Evolutionary conservation across 1,140 invertebrate genomes (phyloP).

Genomic region (Drosophila parvula): DNA sequence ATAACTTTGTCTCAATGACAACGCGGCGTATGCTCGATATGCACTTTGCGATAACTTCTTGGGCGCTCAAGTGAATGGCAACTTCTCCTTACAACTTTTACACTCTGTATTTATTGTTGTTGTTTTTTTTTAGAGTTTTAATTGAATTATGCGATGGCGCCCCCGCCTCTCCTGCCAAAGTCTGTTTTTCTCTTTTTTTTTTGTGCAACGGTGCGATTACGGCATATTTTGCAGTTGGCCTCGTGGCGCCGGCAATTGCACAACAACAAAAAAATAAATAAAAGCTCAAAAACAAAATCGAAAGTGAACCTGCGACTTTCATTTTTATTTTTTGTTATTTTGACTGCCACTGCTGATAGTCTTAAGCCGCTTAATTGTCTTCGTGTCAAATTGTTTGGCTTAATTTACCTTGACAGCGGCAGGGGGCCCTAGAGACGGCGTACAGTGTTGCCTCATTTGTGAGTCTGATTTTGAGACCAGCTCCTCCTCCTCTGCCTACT

Average conservation of each 20-base stretch:
- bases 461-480: conserved; percentile 46
- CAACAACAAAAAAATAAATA: conserved; percentile 52
- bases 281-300: conserved; percentile 54
- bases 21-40: conserved; percentile 76
- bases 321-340: conserved; percentile 57
- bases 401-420: conserved; percentile 75
- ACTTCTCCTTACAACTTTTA: conserved; percentile 62
- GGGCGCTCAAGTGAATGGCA: conserved; percentile 60
- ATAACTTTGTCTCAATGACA: conserved; percentile 72
- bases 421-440: conserved; percentile 44
- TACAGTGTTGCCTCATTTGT: conserved; percentile 64
- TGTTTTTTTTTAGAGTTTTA: conserved; percentile 53
- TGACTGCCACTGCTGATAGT: conserved; percentile 50
- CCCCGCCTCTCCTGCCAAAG: conserved; percentile 17
- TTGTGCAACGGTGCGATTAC: conserved; percentile 65
- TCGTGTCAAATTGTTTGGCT: conserved; percentile 76
- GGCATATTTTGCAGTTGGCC: conserved; percentile 77
- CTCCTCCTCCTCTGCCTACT: background rate
- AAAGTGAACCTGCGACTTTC: conserved; percentile 82
- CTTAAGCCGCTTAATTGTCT: conserved; percentile 80
- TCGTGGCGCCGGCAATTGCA: conserved; percentile 77
- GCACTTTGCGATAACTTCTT: conserved; percentile 60
- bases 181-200: conserved; percentile 1
- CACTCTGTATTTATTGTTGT: conserved; percentile 38
- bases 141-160: conserved; percentile 73